A percentile compares a stretch with the other conserved stretches of the same genome.
Evolutionary conservation across 2,888 invertebrate species (phyloP).

Genomic region (Onchidella celtica): DNA sequence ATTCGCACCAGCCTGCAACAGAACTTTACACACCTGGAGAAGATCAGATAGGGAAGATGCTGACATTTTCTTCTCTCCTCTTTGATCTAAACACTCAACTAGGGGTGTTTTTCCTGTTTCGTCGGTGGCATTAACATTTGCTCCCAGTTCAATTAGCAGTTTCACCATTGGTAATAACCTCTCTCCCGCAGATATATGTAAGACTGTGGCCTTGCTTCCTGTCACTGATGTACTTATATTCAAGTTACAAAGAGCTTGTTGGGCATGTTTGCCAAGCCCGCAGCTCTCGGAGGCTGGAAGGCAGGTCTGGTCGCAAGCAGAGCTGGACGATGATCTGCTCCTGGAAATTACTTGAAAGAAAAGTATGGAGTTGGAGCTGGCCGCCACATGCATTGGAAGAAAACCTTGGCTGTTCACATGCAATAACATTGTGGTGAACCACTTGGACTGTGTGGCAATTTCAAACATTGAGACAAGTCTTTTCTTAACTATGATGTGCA

Average conservation of each 20-base stretch:
- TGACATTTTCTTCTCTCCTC: slow-evolving; percentile 21
- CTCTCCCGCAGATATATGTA: slow-evolving; percentile 32
- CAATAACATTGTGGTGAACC: slow-evolving; percentile 22
- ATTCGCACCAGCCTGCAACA: slow-evolving; percentile 31
- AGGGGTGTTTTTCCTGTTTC: slow-evolving; percentile 28
- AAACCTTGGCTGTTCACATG: slow-evolving; percentile 39
- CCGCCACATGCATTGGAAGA: slow-evolving; percentile 41
- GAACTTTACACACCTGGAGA: slow-evolving; percentile 16
- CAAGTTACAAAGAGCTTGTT: background rate
- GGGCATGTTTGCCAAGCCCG: background rate
- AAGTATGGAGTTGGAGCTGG: slow-evolving; percentile 26
- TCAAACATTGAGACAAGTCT: slow-evolving; percentile 20
- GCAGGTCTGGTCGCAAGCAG: background rate
- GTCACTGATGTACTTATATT: slow-evolving; percentile 15
- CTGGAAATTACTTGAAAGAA: slow-evolving; percentile 28
- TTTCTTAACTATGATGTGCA: slow-evolving; percentile 34
- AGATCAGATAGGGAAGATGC: slow-evolving; percentile 1
- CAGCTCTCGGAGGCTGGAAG: background rate
- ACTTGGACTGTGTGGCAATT: background rate
- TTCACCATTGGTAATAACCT: slow-evolving; percentile 21
- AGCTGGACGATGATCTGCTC: background rate
- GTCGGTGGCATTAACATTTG: slow-evolving; percentile 38
- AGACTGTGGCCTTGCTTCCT: slow-evolving; percentile 18
- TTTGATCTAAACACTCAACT: slow-evolving; percentile 18
- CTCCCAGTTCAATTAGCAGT: slow-evolving; percentile 22